Conservation (phyloP, 2,888 invertebrate species). For the Protula sp. region DNA sequence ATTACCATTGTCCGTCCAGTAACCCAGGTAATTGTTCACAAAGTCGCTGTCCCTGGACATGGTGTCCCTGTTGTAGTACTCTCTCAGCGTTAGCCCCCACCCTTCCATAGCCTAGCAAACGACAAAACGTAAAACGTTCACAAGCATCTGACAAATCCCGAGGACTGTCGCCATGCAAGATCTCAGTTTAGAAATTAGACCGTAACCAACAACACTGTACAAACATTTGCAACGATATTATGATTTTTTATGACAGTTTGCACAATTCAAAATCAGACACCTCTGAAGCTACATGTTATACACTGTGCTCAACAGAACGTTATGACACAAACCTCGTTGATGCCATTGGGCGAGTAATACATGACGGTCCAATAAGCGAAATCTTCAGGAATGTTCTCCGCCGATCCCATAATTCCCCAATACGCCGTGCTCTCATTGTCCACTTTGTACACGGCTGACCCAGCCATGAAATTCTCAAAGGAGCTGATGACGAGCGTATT, state of each 20-base stretch:
- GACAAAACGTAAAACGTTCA: no score
- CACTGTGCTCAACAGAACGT: no score
- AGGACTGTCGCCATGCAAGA: no score
- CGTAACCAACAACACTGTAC: neutral
- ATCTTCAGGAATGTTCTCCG: slow-evolving; percentile 22
- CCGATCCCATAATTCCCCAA: slow-evolving; percentile 34
- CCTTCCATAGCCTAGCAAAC: slow-evolving; percentile 34
- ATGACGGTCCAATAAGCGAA: slow-evolving; percentile 8
- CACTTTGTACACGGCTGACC: slow-evolving; percentile 25
- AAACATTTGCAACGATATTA: no score
- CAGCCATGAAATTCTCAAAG: slow-evolving; percentile 26
- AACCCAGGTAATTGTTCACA: slow-evolving; percentile 30
- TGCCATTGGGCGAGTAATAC: slow-evolving; percentile 8
- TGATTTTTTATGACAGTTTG: no score
- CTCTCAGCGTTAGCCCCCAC: slow-evolving; percentile 29
- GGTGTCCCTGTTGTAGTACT: slow-evolving; percentile 23
- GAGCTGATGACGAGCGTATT: slow-evolving; percentile 11
- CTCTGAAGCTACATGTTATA: no score
- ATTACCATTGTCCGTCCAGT: slow-evolving; percentile 34
- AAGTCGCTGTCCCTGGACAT: slow-evolving; percentile 21
- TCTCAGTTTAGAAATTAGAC: neutral
- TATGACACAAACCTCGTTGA: slow-evolving; percentile 11
- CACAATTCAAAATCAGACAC: no score
- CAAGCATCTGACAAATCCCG: no score
- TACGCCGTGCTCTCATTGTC: slow-evolving; percentile 16